Evolutionary conservation across 2,113 vertebrate species (phyloP).

Genomic region (Lonchura striata): DNA sequence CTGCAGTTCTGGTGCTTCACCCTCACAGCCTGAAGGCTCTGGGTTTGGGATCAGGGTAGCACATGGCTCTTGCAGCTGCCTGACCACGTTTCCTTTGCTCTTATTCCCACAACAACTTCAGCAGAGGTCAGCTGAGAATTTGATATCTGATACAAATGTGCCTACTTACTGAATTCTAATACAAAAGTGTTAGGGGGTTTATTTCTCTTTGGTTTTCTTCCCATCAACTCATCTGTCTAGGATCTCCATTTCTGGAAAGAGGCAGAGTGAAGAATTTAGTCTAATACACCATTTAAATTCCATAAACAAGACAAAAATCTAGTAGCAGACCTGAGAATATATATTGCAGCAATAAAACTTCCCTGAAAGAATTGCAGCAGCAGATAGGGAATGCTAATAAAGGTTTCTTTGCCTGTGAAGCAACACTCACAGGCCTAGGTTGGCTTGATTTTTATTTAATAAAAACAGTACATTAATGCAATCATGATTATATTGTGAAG

Average conservation of each 20-base stretch:
- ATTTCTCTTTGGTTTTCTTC: conserved; percentile 33
- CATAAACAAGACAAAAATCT: conserved; percentile 65
- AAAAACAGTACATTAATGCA: conserved; percentile 35
- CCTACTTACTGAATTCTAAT: not conserved
- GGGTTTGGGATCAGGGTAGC: not conserved
- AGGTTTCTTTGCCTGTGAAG: not conserved
- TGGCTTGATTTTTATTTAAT: conserved; percentile 53
- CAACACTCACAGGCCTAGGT: not conserved
- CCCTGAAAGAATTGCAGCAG: conserved; percentile 35
- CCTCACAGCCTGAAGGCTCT: not conserved
- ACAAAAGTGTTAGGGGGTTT: not conserved
- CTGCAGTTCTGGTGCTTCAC: not conserved
- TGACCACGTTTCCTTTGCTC: not conserved
- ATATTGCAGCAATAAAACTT: conserved; percentile 60
- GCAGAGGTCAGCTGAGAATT: conserved; percentile 48
- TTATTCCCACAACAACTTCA: not conserved
- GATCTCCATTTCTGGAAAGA: conserved; percentile 12
- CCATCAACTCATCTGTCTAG: conserved; percentile 26
- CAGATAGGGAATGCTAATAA: conserved; percentile 46
- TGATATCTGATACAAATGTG: not conserved
- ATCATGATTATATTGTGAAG: conserved; percentile 37
- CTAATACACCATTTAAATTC: conserved; percentile 63
- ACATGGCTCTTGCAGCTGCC: not conserved
- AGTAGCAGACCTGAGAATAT: conserved; percentile 40
- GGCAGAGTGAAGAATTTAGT: conserved; percentile 27